phyloP scores from a whole-genome alignment of 2,113 vertebrate genomes.

The Pomatostomus ruficeps region DNA sequence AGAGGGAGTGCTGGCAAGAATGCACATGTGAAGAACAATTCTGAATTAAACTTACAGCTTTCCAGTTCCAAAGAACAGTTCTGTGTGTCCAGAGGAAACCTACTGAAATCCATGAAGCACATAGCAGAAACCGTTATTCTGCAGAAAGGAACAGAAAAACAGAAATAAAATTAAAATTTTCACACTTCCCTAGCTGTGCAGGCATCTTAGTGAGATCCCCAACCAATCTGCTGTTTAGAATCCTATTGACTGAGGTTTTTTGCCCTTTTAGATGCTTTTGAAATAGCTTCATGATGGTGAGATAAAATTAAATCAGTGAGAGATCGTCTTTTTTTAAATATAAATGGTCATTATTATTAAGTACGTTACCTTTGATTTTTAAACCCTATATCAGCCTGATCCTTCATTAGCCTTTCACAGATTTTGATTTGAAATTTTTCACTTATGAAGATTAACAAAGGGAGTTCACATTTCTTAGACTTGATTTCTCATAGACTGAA shows the following conservation, averaged over 20 bases:
- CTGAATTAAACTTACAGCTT: slow-evolving; percentile 83
- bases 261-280: neutral
- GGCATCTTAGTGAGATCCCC: neutral
- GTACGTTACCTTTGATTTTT: neutral
- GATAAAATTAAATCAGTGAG: neutral
- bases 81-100: slow-evolving; percentile 91
- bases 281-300: neutral
- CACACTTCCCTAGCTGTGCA: neutral
- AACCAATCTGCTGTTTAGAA: neutral
- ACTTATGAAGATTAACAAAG: neutral
- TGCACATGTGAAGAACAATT: neutral
- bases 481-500: neutral
- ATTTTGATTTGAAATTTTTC: neutral
- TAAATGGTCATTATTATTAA: neutral
- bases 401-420: neutral
- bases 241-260: neutral
- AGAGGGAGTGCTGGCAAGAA: neutral
- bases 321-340: neutral
- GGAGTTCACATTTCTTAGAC: neutral
- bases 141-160: slow-evolving; percentile 44
- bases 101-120: slow-evolving; percentile 93
- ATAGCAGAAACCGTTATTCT: slow-evolving; percentile 90
- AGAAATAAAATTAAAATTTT: neutral
- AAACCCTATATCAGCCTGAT: neutral
- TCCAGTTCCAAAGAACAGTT: slow-evolving; percentile 91